Base-by-base conservation (phyloP, 2,113 vertebrate genomes). In the Motacilla alba region DNA sequence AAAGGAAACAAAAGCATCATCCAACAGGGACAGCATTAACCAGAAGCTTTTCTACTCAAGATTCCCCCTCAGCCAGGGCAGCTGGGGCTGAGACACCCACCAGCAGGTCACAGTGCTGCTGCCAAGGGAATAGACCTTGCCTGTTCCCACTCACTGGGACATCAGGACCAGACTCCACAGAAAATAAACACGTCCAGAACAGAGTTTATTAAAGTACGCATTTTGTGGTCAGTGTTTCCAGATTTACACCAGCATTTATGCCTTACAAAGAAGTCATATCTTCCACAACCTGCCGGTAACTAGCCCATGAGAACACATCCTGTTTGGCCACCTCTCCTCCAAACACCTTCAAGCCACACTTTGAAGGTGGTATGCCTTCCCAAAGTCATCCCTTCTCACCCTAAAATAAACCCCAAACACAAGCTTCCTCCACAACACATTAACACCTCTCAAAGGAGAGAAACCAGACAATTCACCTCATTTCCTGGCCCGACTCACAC, bases 161-260 rank as follows among this genome's bases (percentile, higher is more conserved):
- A 86, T 17, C 28, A 58, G 41, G 12, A 68, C 63, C 50, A 77
- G 23, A 46, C 22, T 58, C 76, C 63, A 68, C 0, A 2, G 39
- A 77, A 39, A 90, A 83, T 7, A 89, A 81, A 77, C 26, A 55
- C 0, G 0, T 59, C 37, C 75, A 77, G 79, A 86, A 73, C 70
- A 91, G 10, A 77, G n/a, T 94, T 96, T 92, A 94, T 95, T 97
- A 82, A 92, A 83, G 77, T n/a, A 53, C 0, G 4, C 14, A 30
- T 83, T 92, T 93, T 72, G 87, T 30, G 10, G 21, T 68, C 37
- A 63, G 26, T 13, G 11, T 64, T 90, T 89, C 72, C 56, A 78
- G 63, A 78, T 68, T 78, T 64, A 85, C 55, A 93, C 8, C 33
- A 76, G 19, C 56, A 69, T 83, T 67, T n/a, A 43, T 11, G 10